Conservation (phyloP, 2,797 vertebrate genomes). For the Denticeps clupeoides region DNA sequence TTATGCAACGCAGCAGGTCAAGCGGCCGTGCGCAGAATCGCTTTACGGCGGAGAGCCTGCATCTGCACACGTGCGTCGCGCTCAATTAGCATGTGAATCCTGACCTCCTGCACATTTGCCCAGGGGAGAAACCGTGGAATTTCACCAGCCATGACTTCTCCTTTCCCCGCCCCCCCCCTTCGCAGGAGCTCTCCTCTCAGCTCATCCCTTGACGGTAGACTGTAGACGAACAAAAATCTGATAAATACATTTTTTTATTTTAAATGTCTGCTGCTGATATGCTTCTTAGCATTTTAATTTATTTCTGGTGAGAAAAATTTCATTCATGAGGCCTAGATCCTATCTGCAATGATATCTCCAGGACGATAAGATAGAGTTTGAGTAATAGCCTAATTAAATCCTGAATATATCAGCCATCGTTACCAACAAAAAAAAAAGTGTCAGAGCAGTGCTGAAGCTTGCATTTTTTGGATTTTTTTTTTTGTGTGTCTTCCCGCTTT, state of each 20-base stretch:
- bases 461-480: too few relatives aligned
- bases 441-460: too few relatives aligned
- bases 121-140: conserved; percentile 17
- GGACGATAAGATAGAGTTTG: conserved; percentile 1
- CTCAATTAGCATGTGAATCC: conserved; percentile 22
- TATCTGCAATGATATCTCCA: conserved; percentile 6
- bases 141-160: conserved; percentile 11
- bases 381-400: conserved; percentile 17
- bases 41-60: not conserved
- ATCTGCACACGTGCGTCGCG: conserved; percentile 11
- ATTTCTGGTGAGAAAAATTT: too few relatives aligned
- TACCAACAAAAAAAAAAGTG: not conserved
- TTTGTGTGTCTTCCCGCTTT: too few relatives aligned
- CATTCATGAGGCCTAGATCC: conserved; percentile 15
- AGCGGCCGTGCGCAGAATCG: conserved; percentile 1
- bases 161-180: not conserved
- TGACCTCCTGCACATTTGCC: conserved; percentile 18
- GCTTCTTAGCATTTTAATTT: too few relatives aligned
- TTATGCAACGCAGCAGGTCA: conserved; percentile 17
- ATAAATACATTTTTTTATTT: too few relatives aligned
- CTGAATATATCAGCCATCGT: conserved; percentile 13
- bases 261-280: too few relatives aligned
- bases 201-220: not conserved
- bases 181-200: not conserved
- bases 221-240: too few relatives aligned